Conservation (phyloP, 2,113 vertebrate genomes). For the Charadrius vociferus region DNA sequence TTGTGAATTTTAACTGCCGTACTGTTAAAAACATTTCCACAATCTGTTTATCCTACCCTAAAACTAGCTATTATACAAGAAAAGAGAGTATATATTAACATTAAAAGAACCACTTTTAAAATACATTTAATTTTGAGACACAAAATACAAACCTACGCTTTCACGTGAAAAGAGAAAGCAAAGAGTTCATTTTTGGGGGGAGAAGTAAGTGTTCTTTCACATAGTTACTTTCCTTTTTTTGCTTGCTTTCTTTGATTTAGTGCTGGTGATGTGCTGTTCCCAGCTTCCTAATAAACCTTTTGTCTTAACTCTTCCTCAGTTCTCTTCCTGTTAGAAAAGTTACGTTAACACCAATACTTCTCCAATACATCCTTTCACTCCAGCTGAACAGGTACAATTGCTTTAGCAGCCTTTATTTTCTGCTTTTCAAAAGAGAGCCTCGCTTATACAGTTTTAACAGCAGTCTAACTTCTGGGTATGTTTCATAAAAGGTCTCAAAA, state of each 20-base stretch:
- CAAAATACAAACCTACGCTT: neutral
- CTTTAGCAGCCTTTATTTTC: neutral
- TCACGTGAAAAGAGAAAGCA: neutral
- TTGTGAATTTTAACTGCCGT: neutral
- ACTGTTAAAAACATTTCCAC: neutral
- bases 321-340: neutral
- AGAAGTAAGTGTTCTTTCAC: neutral
- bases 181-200: neutral
- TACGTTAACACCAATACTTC: neutral
- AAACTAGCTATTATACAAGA: neutral
- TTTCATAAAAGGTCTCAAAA: neutral
- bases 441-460: neutral
- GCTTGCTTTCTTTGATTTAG: neutral
- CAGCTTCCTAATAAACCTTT: neutral
- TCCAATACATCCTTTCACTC: neutral
- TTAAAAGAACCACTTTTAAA: neutral
- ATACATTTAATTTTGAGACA: neutral
- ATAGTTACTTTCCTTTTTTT: neutral
- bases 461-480: rapidly evolving
- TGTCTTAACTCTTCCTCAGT: neutral
- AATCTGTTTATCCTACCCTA: neutral
- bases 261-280: neutral
- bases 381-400: neutral
- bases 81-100: neutral
- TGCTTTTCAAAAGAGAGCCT: neutral